phyloP scores from a whole-genome alignment of 2,113 vertebrate genomes.

The Astur gentilis region DNA sequence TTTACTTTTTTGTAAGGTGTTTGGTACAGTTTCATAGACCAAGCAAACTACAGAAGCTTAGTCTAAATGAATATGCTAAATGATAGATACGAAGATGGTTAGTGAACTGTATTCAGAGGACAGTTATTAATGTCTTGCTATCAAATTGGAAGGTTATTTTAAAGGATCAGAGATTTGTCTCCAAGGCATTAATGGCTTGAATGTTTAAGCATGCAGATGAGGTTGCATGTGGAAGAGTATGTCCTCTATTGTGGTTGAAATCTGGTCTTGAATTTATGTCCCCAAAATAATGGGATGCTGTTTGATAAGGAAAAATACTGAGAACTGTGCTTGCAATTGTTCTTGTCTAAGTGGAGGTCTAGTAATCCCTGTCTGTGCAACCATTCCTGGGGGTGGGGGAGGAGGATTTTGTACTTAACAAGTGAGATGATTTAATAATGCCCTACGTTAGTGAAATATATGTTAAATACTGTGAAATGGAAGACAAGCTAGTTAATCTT shows the following conservation, averaged over 20 bases:
- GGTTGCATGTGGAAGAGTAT: not conserved
- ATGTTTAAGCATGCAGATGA: not conserved
- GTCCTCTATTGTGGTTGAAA: not conserved
- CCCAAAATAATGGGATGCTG: not conserved
- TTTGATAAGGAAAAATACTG: not conserved
- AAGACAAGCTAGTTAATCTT: not conserved
- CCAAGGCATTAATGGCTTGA: not conserved
- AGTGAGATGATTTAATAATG: not conserved
- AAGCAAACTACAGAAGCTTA: not conserved
- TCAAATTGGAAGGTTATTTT: not conserved
- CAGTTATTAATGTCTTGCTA: not conserved
- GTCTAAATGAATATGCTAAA: not conserved
- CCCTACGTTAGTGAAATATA: not conserved
- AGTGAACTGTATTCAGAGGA: not conserved
- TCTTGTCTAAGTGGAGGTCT: not conserved
- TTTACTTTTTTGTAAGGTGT: not conserved
- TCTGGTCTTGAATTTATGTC: not conserved
- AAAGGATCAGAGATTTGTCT: not conserved
- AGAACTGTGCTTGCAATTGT: not conserved
- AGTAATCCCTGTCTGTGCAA: not conserved
- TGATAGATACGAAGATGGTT: not conserved
- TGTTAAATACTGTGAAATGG: not conserved
- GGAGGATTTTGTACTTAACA: not conserved
- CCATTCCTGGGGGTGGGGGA: not conserved
- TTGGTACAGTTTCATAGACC: not conserved